A percentile compares a stretch with the other conserved stretches of the same genome.
These are phyloP conservation scores for Asarcornis scutulata DNA, from an alignment of 2,113 vertebrate genomes.

Conservation along the genomic window DNA sequence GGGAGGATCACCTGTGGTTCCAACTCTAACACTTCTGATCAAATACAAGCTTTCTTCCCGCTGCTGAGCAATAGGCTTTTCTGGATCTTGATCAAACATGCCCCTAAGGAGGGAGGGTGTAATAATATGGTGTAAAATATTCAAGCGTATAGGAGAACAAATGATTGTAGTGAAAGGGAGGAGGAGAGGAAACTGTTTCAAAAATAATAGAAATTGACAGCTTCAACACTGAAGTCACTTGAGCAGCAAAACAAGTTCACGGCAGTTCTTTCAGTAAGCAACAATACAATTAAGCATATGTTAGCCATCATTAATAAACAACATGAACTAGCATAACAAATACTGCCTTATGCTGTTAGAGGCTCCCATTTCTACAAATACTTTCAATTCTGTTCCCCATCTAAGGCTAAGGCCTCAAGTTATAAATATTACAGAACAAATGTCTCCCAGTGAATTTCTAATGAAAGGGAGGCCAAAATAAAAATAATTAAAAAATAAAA, in stretches of 20 bases:
- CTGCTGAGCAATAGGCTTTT: conserved; percentile 36
- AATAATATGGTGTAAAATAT: neutral
- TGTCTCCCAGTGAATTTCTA: neutral
- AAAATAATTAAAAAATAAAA: neutral
- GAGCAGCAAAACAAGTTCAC: conserved; percentile 6
- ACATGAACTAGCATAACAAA: neutral
- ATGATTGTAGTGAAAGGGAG: neutral
- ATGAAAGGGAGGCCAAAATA: neutral
- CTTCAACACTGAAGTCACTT: neutral
- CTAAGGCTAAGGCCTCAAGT: neutral
- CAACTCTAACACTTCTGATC: conserved; percentile 59
- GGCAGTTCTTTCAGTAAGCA: neutral
- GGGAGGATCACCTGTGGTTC: conserved; percentile 51
- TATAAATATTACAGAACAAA: neutral
- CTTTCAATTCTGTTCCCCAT: neutral
- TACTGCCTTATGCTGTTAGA: neutral
- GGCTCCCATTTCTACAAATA: neutral
- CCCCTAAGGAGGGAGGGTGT: neutral
- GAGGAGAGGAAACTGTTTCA: neutral
- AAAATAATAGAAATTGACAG: neutral
- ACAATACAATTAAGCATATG: neutral
- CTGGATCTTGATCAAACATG: conserved; percentile 38
- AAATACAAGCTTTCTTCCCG: conserved; percentile 47
- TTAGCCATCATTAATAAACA: neutral
- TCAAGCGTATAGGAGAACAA: neutral